These are phyloP conservation scores for Vulpes lagopus DNA, from an alignment of 2,113 vertebrate species.

Conservation along the genomic window DNA sequence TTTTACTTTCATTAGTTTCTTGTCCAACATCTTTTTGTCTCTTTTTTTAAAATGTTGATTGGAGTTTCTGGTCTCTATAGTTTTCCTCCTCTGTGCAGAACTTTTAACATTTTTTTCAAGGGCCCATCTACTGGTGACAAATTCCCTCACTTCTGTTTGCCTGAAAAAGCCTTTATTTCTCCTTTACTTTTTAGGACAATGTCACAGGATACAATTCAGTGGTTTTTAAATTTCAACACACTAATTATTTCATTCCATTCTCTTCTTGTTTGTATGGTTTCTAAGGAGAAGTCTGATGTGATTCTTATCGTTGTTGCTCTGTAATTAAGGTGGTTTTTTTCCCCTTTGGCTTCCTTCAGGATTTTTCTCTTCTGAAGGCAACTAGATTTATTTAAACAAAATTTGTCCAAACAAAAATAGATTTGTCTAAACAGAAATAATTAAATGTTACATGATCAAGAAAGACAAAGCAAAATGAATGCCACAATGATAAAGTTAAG, in stretches of 20 bases:
- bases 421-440: constrained; percentile 41
- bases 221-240: not conserved
- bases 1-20: not conserved
- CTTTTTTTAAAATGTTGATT: not conserved
- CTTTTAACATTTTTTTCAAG: not conserved
- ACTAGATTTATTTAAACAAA: constrained; percentile 42
- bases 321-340: not conserved
- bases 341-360: not conserved
- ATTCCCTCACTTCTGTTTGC: not conserved
- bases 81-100: constrained; percentile 5
- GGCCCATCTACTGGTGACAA: not conserved
- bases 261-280: not conserved
- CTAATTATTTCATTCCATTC: constrained; percentile 34
- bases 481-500: not conserved
- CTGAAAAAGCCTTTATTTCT: constrained; percentile 29
- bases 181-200: not conserved
- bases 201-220: not conserved
- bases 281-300: not conserved
- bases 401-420: constrained; percentile 40
- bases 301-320: constrained; percentile 38
- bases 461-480: constrained; percentile 48
- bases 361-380: constrained; percentile 44
- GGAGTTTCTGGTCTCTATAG: not conserved
- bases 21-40: not conserved
- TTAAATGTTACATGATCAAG: not conserved